Percentiles rank a stretch among this genome's conserved stretches.
These are phyloP conservation scores for Panthera leo DNA, from an alignment of 2,113 vertebrate species.

Conservation along the genomic window DNA sequence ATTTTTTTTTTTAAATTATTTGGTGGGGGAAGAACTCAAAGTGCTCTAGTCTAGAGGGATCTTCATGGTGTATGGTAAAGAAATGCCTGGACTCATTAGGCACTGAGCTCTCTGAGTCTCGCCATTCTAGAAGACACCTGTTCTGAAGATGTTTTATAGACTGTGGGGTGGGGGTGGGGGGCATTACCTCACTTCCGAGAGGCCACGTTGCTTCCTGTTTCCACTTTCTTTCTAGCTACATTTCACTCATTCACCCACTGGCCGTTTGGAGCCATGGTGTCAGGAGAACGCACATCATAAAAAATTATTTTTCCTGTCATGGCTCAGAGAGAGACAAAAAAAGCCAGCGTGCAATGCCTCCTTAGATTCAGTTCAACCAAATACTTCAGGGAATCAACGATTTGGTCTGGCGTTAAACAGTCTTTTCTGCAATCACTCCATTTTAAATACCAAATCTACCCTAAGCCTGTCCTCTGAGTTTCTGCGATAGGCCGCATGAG, in stretches of 20 bases:
- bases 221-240: not conserved
- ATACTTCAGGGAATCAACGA: not conserved
- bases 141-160: conserved; percentile 42
- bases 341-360: not conserved
- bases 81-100: not conserved
- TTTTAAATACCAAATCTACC: not conserved
- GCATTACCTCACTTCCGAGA: not conserved
- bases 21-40: not conserved
- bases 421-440: not conserved
- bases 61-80: not conserved
- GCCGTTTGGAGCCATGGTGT: not conserved
- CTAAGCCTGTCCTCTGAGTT: not conserved
- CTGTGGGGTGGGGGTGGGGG: rapidly evolving
- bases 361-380: not conserved
- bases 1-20: not conserved
- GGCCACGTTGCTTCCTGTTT: not conserved
- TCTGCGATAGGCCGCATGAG: not conserved
- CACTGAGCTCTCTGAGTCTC: not conserved
- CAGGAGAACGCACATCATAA: not conserved
- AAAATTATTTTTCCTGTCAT: not conserved
- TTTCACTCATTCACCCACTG: not conserved
- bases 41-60: not conserved
- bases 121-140: not conserved
- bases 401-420: not conserved
- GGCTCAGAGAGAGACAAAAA: not conserved